Evolutionary conservation across 2,888 invertebrate species (phyloP), one percentile per base, ranked within the genome.

Genomic region (Cactoblastis cactorum): DNA sequence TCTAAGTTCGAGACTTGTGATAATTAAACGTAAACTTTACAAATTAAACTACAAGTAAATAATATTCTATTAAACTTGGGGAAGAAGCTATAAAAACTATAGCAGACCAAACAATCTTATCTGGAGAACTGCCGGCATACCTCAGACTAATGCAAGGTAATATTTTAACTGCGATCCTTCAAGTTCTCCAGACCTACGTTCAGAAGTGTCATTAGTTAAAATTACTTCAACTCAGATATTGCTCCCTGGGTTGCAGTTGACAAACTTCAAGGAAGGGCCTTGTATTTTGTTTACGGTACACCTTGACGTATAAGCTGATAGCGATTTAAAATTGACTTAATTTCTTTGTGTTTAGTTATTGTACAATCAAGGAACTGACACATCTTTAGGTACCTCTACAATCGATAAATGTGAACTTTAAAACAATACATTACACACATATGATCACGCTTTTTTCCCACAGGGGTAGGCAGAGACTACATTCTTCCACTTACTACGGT

Each of bases 161-260:
- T 71, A 68, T 67, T 65, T 71, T 65, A 67, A 69, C 69, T 67
- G 61, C 58, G 57, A 70, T 67, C 65, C 66, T 66, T 65, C 62
- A 64, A 39, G 41, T 24, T 24, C 15, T 14, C 15, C 14, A 43
- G 43, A 24, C 43, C 28, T 43, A n/a, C n/a, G 57, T 62, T 70
- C 72, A 61, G 67, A 65, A 78, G 74, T 71, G 80, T 79, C 83
- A 84, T 87, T 86, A 84, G 81, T 82, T 82, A 80, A 83, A 85
- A 86, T 86, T 83, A 87, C 83, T 71, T 43, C 66, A 78, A 80
- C 79, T 79, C 80, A 32, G 49, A 68, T 74, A 85, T 86, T 77
- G 81, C 77, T 84, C 86, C 85, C 86, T 61, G 63, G 84, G 77
- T 74, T 66, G 80, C 75, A 79, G 83, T 86, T 83, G 79, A 74